These are phyloP conservation scores for Xestia xanthographa DNA, from an alignment of 2,888 invertebrate genomes.

Conservation along the genomic window DNA sequence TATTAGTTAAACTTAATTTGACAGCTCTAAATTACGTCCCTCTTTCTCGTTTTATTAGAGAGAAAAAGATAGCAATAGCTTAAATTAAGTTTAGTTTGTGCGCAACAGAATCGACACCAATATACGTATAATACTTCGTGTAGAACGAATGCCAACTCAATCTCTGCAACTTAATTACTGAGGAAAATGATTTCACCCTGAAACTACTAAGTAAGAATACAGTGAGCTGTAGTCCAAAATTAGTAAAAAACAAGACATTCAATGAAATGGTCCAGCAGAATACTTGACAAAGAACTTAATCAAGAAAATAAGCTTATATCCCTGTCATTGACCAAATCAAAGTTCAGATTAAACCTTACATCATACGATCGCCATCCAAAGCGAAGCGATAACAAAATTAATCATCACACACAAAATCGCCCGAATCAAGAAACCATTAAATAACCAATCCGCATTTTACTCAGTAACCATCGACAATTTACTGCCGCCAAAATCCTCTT, in stretches of 20 bases:
- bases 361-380: conserved; percentile 68
- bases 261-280: background rate
- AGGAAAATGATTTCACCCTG: background rate
- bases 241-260: background rate
- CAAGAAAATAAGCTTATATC: background rate
- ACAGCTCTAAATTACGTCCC: too few species aligned
- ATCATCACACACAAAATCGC: conserved; percentile 84
- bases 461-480: conserved; percentile 62
- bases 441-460: conserved; percentile 87
- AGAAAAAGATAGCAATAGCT: too few species aligned
- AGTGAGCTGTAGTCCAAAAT: background rate
- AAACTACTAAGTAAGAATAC: background rate
- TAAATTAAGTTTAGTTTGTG: too few species aligned
- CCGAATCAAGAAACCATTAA: conserved; percentile 89
- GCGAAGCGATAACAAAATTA: conserved; percentile 80
- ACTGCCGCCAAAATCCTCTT: conserved; percentile 48
- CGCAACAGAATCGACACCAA: too few species aligned
- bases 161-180: background rate
- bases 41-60: too few species aligned
- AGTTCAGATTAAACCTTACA: conserved; percentile 50
- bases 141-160: background rate
- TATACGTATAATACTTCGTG: too few species aligned
- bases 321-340: conserved; percentile 36
- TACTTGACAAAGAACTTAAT: background rate
- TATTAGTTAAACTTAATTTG: too few species aligned